Conservation (phyloP, 2,797 vertebrate species). For the Coluber constrictor region DNA sequence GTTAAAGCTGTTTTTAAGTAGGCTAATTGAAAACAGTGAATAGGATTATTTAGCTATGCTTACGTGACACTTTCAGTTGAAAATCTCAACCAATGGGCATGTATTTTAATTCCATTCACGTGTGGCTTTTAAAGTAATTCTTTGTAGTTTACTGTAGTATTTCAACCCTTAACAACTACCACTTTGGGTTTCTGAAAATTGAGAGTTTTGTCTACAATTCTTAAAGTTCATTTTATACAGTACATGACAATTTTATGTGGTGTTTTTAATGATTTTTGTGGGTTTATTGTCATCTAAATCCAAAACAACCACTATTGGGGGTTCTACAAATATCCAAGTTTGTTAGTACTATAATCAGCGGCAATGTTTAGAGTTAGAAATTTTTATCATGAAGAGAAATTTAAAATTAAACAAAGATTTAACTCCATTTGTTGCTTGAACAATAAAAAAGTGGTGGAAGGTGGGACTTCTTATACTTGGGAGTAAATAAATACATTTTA, state of each 20-base stretch:
- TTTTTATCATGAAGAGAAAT: slow-evolving; percentile 12
- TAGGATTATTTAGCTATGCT: not conserved
- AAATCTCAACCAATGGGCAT: not conserved
- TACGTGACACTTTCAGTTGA: not conserved
- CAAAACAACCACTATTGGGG: not conserved
- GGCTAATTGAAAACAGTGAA: not conserved
- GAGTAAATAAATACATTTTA: not conserved
- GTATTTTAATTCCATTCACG: not conserved
- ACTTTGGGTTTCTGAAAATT: not conserved
- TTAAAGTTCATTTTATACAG: not conserved
- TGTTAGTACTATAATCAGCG: slow-evolving; percentile 21
- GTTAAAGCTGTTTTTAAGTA: not conserved
- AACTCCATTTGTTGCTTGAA: slow-evolving; percentile 19
- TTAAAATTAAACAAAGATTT: slow-evolving; percentile 41
- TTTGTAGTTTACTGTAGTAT: not conserved
- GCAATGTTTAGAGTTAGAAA: slow-evolving; percentile 7
- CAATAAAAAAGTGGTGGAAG: not conserved
- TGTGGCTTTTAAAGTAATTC: not conserved
- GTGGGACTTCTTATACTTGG: not conserved
- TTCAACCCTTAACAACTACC: not conserved
- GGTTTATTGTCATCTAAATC: not conserved
- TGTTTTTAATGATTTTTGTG: not conserved
- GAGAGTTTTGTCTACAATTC: not conserved
- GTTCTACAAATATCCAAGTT: not conserved
- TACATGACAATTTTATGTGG: not conserved